Evolutionary conservation across 2,888 invertebrate species (phyloP), one percentile per base, ranked within the genome.

Genomic region (Eulithis prunata): DNA sequence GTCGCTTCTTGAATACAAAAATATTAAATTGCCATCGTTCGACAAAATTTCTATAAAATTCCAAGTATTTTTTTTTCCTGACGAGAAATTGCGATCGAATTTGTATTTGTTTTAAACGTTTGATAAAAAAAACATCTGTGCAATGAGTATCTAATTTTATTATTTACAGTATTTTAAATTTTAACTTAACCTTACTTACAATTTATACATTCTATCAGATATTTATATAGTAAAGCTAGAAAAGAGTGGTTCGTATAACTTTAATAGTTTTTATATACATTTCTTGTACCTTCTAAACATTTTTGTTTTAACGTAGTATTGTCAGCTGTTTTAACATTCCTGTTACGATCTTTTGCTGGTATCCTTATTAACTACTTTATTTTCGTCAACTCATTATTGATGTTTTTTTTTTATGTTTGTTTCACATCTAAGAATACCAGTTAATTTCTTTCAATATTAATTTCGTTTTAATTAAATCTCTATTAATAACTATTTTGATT

Each of bases 231-330:
- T 89, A 85, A 84, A 85, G 82, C 89, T 90, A 89, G 80, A 84
- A 86, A 58, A 90, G 83, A 87, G 78, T 88, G 88, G 87, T 87
- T 91, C 90, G 89, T 91, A 91, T 91, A 90, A 83, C 85, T 84
- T 87, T 87, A 89, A 79, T 84, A 79, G 70, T 81, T 83, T 56
- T 80, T 82, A 86, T 83, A 61, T 83, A 83, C 83, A 83, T 68
- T 78, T 73, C 69, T 66, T 60, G 66, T 69, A 66, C 61, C 80
- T 71, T 80, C 86, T 89, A 87, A 88, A 81, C 85, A 81, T 85
- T 85, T 88, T 82, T 86, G 86, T 86, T 86, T 82, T 87, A 91
- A 83, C 84, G 82, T 93, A 91, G 89, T 93, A 93, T 93, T 93
- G 92, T 93, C 92, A 87, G 90, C 88, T 90, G 90, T 83, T 89